Evolutionary conservation across 2,888 invertebrate genomes (phyloP).

Genomic region (Orchesellides sinensis): DNA sequence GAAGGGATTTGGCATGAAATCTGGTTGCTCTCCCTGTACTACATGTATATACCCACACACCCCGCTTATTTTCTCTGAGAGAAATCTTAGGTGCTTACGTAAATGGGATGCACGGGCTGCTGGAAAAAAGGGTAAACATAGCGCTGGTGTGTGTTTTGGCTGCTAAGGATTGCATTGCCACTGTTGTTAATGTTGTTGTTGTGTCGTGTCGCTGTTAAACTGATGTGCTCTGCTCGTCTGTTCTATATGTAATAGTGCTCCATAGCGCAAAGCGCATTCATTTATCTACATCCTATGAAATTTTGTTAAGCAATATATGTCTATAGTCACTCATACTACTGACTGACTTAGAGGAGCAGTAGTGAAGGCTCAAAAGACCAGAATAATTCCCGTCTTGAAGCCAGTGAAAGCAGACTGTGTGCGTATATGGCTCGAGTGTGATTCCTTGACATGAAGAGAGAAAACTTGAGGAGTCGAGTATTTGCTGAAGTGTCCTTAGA

Average conservation of each 20-base stretch:
- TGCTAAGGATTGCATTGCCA: background rate
- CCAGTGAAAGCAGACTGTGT: too few species aligned
- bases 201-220: background rate
- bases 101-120: conserved; percentile 50
- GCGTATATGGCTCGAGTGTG: too few species aligned
- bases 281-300: conserved; percentile 4
- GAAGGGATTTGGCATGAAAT: conserved; percentile 60
- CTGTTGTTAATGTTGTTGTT: conserved; percentile 2
- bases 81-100: conserved; percentile 49
- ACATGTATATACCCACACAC: background rate
- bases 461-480: conserved; percentile 52
- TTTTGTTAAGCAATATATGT: too few species aligned
- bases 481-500: conserved; percentile 26
- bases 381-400: too few species aligned
- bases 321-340: background rate
- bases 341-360: too few species aligned
- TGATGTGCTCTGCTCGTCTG: background rate
- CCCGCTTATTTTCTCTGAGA: conserved; percentile 5
- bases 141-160: background rate
- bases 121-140: conserved; percentile 8
- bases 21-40: conserved; percentile 20
- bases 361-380: too few species aligned
- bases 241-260: too few species aligned
- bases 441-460: conserved; percentile 47
- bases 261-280: conserved; percentile 13